Evolutionary conservation across 2,797 vertebrate species (phyloP), one percentile per base, ranked within the genome.

Genomic region (Naso thynnoides): DNA sequence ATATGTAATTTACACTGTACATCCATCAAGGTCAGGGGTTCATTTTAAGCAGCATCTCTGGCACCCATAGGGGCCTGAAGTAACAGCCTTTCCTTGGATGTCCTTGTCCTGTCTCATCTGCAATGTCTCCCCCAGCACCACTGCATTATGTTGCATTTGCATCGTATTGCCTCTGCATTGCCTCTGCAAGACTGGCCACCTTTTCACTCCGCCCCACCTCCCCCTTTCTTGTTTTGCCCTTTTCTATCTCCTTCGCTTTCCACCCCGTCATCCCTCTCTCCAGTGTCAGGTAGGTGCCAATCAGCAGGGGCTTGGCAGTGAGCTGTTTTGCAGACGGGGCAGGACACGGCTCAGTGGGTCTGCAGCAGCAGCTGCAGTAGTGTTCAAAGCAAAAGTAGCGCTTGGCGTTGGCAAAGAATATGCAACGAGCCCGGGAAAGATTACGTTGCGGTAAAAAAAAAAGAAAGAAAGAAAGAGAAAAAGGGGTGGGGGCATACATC

Each of bases 131-230:
- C 73, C 69, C 74, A 18, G 70, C 86, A 81, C 82, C 89, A 79
- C 90, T 90, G 92, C 91, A 92, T 93, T 92, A 88, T 89, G 88
- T 88, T 89, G 88, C 84, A 92, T 93, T 90, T 91, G 86, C 90
- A 91, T 93, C 84, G 65, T 82, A 86, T 91, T 82, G 83, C 87
- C 91, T 90, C 91, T 79, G 91, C 91, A 93, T 87, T 87, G 86
- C 87, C 88, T 88, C 88, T 84, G 87, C 91, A 87, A 81, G 76
- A 72, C 81, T 58, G 67, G 23, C 67, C 59, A 57, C 19, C 53
- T 47, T 45, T 24, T 49, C 33, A 6, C 23, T 8, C 29, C 39
- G 50, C 0, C 2, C 31, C 6, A 8, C 14, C 41, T 16, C 14
- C 21, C 14, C 8, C 19, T 19, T 14, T 57, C 66, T 61, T 64